Evolutionary conservation across 37 sponge, comb jelly and placozoan genomes (phyloP), one percentile per base, ranked within the genome.

Genomic region (Tethya wilhelma): DNA sequence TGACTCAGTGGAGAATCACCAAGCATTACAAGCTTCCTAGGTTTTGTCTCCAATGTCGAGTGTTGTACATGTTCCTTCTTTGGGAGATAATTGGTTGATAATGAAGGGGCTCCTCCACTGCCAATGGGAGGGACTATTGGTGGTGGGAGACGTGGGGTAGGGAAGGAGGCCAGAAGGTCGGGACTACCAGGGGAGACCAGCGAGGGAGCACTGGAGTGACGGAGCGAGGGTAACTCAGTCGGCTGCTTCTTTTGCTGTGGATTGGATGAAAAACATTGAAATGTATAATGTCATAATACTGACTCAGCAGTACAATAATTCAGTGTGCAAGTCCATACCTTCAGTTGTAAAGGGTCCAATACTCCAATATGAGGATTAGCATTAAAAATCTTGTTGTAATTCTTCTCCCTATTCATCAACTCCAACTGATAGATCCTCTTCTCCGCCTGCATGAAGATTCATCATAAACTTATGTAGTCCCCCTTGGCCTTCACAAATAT

Each of bases 321-420:
- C 7, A 67, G 68, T 7, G 28, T 62, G 28, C n/a, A 62, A 9
- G 64, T n/a, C 6, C 78, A 14, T 26, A 77, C 78, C 64, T 87
- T 84, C 29, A 17, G 22, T 34, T 36, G 73, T 28, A 91, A 56
- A 20, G 92, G 92, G 38, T 91, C 79, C 53, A 91, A 37, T 8
- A 91, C 84, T 63, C 95, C 97, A 12, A 97, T 77, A 22, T 67
- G 67, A 32, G 97, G 97, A 31, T 83, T 90, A 44, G 88, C 81
- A 73, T 60, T 92, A 83, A 97, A 97, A 44, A 97, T 8, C 69
- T 91, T 91, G 78, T 97, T 97, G 83, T 97, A 97, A 78, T 93
- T 97, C 39, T 93, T 85, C 73, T 97, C 97, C 53, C 97, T 82
- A 74, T 97, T 97, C 69, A 94, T 77, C 79, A 97, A 66, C 79